These are phyloP conservation scores for Hesperophylax magnus DNA, from an alignment of 1,140 invertebrate species.

Conservation along the genomic window DNA sequence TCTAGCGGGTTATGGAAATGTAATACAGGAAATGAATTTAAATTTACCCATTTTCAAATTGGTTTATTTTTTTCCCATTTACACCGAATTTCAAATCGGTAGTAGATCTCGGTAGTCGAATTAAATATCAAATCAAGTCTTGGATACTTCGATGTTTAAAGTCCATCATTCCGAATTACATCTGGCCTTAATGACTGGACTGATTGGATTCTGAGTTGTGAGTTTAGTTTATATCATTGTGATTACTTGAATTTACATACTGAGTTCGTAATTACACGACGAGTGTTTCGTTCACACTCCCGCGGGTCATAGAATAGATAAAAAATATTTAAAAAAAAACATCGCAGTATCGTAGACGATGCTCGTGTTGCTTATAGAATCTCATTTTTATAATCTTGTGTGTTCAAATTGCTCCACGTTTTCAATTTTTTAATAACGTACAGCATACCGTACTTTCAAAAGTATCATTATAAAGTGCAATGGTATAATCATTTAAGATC, in stretches of 20 bases:
- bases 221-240: slow-evolving; percentile 25
- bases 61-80: background rate
- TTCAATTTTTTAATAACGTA: background rate
- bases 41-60: background rate
- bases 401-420: background rate
- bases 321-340: background rate
- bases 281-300: background rate
- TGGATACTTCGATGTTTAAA: background rate
- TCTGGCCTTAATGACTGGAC: slow-evolving; percentile 7
- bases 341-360: background rate
- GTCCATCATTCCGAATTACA: background rate
- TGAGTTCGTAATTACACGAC: slow-evolving; percentile 8
- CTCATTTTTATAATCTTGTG: background rate
- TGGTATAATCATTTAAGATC: no score
- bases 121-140: background rate
- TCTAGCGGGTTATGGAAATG: no score
- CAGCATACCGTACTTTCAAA: background rate
- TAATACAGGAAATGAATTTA: background rate
- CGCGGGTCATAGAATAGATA: slow-evolving; percentile 15
- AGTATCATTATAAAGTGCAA: background rate
- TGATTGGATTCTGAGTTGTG: slow-evolving; percentile 30
- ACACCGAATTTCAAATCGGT: background rate
- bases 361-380: background rate
- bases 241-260: slow-evolving; percentile 26
- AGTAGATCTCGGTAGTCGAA: background rate